phyloP scores from a whole-genome alignment of 2,797 vertebrate genomes.

The Myoxocephalus aenaeus region DNA sequence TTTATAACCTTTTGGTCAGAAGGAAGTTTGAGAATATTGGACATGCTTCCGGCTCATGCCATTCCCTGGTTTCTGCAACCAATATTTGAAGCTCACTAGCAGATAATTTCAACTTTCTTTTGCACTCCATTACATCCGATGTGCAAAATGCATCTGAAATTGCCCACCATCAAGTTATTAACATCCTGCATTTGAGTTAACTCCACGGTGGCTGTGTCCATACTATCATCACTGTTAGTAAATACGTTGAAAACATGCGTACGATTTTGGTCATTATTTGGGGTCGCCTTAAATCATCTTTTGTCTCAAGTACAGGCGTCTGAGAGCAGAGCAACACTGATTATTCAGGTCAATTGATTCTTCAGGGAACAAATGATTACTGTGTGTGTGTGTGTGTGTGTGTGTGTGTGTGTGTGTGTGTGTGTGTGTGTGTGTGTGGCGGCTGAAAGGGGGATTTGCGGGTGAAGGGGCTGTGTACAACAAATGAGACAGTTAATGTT shows the following conservation, averaged over 20 bases:
- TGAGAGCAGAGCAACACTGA: constrained; percentile 56
- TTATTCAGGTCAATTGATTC: constrained; percentile 77
- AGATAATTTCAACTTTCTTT: constrained; percentile 8
- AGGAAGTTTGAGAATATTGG: constrained; percentile 14
- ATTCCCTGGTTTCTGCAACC: constrained; percentile 1
- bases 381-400: constrained; percentile 37
- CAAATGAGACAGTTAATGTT: constrained; percentile 75
- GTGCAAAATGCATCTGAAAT: constrained; percentile 17
- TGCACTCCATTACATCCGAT: background rate
- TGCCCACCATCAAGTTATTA: background rate
- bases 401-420: constrained; percentile 39
- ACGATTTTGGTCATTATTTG: constrained; percentile 40
- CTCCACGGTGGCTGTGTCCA: background rate
- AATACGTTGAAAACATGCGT: constrained; percentile 11
- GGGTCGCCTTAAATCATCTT: constrained; percentile 34
- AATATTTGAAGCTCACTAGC: constrained; percentile 18
- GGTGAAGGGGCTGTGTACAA: constrained; percentile 34
- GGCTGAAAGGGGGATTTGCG: background rate
- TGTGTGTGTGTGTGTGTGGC: constrained; percentile 33
- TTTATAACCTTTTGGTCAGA: background rate
- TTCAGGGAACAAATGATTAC: constrained; percentile 64
- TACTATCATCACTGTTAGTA: constrained; percentile 26
- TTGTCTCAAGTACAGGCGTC: constrained; percentile 55
- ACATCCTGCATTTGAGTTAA: constrained; percentile 7
- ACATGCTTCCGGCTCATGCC: background rate